Base-by-base conservation (phyloP, 2,113 vertebrate species). In the Bubalus kerabau region DNA sequence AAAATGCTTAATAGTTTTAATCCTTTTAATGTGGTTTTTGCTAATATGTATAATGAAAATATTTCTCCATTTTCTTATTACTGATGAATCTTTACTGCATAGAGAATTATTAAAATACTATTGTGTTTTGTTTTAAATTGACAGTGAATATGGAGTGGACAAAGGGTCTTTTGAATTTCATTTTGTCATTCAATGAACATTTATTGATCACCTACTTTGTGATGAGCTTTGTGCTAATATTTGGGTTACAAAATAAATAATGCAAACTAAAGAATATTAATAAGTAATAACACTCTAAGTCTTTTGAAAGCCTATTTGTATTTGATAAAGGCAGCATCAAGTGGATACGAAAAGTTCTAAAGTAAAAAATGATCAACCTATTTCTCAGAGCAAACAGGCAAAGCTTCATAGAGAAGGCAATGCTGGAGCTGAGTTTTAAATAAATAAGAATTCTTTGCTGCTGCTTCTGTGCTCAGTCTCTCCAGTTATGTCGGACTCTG, bases 191-290 rank as follows among this genome's bases (percentile, higher is more conserved):
- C n/a, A 62, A 8, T 50, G 89, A 14, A 43, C 2, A 54, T 64
- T 95, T 92, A 80, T 90, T 91, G 15, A 50, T 91, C 54, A 90
- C 52, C 3, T 91, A 1, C 56, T 87, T 54, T 87, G 36, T 62
- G 19, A 54, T 95, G 43, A 95, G 30, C 16, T 40, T 12, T 88
- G 28, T 85, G 26, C n/a, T 94, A 85, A 23, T 90, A 46, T 93
- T 83, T 90, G 21, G 10, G 6, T 92, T 96, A 59, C 21, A 78
- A 96, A 95, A 91, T 71, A 86, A 81, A 62, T 84, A 90, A 78
- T 50, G 26, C 5, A 52, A 76, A 85, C n/a, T 86, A 85, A 94
- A 87, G 13, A 52, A 52, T 16, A 86, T 82, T 78, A 90, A 36
- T 90, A 48, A 90, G 43, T 92, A 81, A 26, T 67, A 36, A 13